Evolutionary conservation across 2,113 vertebrate genomes (phyloP), one percentile per base, ranked within the genome.

Genomic region (Coracopsis vasa): DNA sequence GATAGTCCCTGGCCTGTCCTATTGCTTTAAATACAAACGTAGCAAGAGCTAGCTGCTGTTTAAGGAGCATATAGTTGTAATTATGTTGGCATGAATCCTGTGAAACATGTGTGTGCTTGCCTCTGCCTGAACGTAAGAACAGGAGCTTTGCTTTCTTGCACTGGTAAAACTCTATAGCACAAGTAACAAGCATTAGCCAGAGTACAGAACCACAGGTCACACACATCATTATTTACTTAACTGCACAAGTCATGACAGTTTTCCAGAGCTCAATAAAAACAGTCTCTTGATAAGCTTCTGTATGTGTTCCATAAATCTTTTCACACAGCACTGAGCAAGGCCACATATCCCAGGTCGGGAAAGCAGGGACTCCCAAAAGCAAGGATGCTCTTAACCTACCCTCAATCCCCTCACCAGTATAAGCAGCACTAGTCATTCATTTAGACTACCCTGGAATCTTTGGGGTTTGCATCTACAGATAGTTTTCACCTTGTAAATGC

Each of bases 331-430:
- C 20, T 4, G n/a, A 33, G 21, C 12, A 66, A 62, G 23, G 44
- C 9, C 31, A 50, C 35, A 9, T 6, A 33, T 2, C 17, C 51
- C 0, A 0, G 0, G 2, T 12, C 9, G 7, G 50, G 31, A 78
- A 41, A 58, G 12, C 50, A 42, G 42, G 23, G 6, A 25, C 6
- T 56, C n/a, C 35, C 69, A 54, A 28, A 20, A 45, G 19, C 31
- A 45, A 37, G 31, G n/a, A 35, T 66, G 35, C 56, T 58, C 56
- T 58, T 35, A 35, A 35, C 21, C 33, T 16, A 35, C 35, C 51
- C 56, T 53, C 12, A 7, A 4, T 9, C 29, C 64, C 79, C 42
- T 39, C 37, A 10, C 31, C 71, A 41, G 18, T 10, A n/a, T 0
- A 2, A 80, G 81, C 73, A 69, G 61, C 74, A 29, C 18, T 2